These are phyloP conservation scores for Pampusana beccarii DNA, from an alignment of 2,113 vertebrate species.

Conservation along the genomic window DNA sequence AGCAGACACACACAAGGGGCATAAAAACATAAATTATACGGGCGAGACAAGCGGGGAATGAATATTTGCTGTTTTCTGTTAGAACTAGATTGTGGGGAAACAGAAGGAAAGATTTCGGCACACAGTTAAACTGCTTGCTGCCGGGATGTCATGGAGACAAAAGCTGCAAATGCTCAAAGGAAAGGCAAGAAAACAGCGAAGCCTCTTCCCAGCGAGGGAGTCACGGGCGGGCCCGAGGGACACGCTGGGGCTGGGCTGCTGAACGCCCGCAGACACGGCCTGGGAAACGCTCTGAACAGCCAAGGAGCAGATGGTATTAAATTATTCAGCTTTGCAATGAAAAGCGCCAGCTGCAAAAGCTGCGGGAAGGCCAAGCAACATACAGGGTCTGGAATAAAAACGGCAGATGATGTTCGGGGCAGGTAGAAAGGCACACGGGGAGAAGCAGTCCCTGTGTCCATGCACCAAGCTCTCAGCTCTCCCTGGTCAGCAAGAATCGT, in stretches of 20 bases:
- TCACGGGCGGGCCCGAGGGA: background rate
- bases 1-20: accelerated
- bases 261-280: accelerated
- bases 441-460: accelerated
- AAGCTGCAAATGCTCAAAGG: background rate
- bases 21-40: background rate
- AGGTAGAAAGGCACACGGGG: background rate
- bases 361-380: background rate
- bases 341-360: background rate
- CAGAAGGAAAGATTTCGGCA: background rate
- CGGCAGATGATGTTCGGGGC: too few relatives aligned
- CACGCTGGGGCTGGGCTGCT: too few relatives aligned
- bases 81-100: background rate
- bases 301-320: background rate
- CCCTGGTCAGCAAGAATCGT: background rate
- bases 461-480: background rate
- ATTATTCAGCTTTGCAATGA: background rate
- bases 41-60: background rate
- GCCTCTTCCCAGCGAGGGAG: background rate
- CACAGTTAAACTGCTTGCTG: background rate
- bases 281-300: background rate
- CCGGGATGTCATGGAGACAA: background rate
- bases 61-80: accelerated
- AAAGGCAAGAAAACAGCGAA: background rate
- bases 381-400: accelerated